phyloP scores from a whole-genome alignment of 2,888 invertebrate genomes.

The Dolichopus griseipennis region DNA sequence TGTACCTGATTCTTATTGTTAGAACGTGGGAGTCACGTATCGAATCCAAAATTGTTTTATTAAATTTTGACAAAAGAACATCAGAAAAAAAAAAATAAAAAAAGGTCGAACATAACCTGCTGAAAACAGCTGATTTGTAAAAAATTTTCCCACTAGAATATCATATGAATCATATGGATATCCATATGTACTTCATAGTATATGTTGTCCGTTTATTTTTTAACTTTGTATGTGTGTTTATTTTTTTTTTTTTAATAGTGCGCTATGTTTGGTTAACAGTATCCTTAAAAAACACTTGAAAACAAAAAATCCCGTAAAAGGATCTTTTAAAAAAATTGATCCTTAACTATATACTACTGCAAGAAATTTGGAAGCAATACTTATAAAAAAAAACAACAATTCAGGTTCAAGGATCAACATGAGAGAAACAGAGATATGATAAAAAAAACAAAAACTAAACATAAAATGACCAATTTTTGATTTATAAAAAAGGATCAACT shows the following conservation, averaged over 20 bases:
- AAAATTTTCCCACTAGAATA: neutral
- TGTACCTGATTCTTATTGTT: no score
- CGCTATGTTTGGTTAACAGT: conserved; percentile 1
- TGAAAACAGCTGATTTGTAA: neutral
- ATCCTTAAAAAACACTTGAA: neutral
- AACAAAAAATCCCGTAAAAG: neutral
- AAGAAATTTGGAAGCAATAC: no score
- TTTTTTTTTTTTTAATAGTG: neutral
- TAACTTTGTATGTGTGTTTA: neutral
- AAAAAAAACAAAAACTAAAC: neutral
- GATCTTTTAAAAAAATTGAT: neutral
- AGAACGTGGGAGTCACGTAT: conserved; percentile 6
- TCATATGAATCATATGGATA: neutral
- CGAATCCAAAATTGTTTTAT: neutral
- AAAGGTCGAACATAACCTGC: neutral
- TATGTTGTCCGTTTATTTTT: neutral
- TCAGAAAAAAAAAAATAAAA: no score
- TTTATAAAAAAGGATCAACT: neutral
- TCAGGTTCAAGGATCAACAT: no score
- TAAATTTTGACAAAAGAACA: no score
- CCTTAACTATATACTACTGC: neutral
- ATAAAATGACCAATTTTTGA: neutral
- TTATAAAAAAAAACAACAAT: no score
- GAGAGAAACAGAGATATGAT: no score
- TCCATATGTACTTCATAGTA: no score